These are phyloP conservation scores for Piscicola geometra DNA, from an alignment of 2,888 invertebrate species.

Conservation along the genomic window DNA sequence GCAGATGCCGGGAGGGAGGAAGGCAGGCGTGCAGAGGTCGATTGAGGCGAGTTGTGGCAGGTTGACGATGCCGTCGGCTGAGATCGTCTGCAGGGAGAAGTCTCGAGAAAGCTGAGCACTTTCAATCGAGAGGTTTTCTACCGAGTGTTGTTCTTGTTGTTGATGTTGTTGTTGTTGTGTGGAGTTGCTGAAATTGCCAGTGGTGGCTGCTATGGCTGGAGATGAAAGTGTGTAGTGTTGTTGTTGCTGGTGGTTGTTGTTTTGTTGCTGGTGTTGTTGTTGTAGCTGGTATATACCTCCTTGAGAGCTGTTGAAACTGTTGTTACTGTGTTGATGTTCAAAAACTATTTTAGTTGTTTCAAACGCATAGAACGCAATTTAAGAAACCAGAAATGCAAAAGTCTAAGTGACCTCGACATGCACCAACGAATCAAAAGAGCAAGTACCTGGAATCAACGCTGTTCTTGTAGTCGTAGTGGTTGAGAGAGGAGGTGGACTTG, in stretches of 20 bases:
- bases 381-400: no score
- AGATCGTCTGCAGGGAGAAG: background rate
- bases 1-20: slow-evolving; percentile 23
- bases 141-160: background rate
- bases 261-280: background rate
- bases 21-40: slow-evolving; percentile 1
- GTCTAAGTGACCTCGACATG: no score
- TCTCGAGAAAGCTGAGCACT: slow-evolving; percentile 21
- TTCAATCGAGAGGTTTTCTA: slow-evolving; percentile 21
- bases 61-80: background rate
- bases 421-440: background rate
- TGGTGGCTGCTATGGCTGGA: slow-evolving; percentile 3
- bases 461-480: slow-evolving; percentile 3
- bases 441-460: background rate
- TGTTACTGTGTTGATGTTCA: background rate
- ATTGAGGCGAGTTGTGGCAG: slow-evolving; percentile 23
- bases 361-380: no score
- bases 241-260: background rate
- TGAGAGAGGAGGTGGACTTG: slow-evolving; percentile 35
- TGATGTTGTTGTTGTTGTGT: background rate
- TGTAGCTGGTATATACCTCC: background rate
- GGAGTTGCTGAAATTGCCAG: slow-evolving; percentile 15
- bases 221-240: slow-evolving; percentile 1
- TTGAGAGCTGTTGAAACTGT: background rate
- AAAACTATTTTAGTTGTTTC: no score